Percentiles rank a stretch among this genome's conserved stretches.
These are phyloP conservation scores for Aphaenogaster ashmeadi DNA, from an alignment of 1,140 invertebrate species.

Conservation along the genomic window DNA sequence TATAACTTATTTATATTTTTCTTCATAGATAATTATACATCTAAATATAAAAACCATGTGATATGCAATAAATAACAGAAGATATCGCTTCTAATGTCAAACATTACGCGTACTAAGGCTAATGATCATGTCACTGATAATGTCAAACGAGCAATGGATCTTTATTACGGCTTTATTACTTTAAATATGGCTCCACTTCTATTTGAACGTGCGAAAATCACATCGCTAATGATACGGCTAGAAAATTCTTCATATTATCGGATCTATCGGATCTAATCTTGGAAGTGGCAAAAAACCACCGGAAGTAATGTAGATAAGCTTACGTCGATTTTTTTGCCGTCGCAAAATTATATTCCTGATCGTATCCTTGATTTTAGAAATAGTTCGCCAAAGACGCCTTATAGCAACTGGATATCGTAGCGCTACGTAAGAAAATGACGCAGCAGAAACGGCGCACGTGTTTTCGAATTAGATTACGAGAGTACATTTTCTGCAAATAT, in stretches of 20 bases:
- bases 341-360: not conserved
- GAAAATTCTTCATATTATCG: slow-evolving; percentile 18
- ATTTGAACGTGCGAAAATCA: not conserved
- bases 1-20: not conserved
- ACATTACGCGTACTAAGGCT: not conserved
- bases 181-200: not conserved
- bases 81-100: not conserved
- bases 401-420: not conserved
- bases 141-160: not conserved
- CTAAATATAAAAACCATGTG: not conserved
- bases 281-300: not conserved
- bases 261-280: slow-evolving; percentile 1
- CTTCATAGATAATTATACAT: not conserved
- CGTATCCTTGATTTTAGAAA: not conserved
- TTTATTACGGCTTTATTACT: not conserved
- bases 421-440: not conserved
- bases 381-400: not conserved
- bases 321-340: not conserved
- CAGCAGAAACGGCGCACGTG: not conserved
- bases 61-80: not conserved
- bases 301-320: slow-evolving; percentile 1
- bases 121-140: slow-evolving; percentile 1
- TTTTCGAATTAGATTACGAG: not conserved
- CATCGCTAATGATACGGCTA: not conserved
- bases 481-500: not conserved